A percentile compares a stretch with the other conserved stretches of the same genome.
Conservation (phyloP, 2,113 vertebrate genomes). For the Oryzias celebensis region DNA sequence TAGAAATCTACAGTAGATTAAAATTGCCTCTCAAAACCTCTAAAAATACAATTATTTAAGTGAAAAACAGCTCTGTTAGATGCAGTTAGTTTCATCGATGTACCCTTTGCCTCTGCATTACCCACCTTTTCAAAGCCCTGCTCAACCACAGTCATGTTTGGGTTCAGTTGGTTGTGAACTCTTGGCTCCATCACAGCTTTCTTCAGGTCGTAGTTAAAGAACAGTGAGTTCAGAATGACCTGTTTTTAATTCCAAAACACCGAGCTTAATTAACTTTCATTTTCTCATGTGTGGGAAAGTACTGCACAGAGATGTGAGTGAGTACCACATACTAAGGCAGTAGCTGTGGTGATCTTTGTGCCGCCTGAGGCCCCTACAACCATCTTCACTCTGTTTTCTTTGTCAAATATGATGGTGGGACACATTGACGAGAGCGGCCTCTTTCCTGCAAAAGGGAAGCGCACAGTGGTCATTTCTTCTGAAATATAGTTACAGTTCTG, state of each 20-base stretch:
- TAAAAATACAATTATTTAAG: not conserved
- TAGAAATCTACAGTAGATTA: too few relatives aligned
- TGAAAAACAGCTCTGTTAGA: not conserved
- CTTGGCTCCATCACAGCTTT: conserved; percentile 85
- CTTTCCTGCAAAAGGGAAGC: conserved; percentile 81
- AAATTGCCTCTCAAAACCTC: too few relatives aligned
- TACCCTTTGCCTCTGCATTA: not conserved
- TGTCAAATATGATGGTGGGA: conserved; percentile 86
- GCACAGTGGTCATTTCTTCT: conserved; percentile 4
- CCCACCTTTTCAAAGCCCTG: conserved; percentile 74
- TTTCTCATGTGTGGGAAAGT: not conserved
- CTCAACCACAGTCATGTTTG: conserved; percentile 83
- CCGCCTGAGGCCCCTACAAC: conserved; percentile 93
- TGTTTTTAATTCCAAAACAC: conserved; percentile 50
- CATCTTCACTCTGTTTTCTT: conserved; percentile 85
- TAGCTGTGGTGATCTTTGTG: conserved; percentile 92
- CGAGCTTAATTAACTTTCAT: not conserved
- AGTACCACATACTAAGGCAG: conserved; percentile 81
- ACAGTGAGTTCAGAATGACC: conserved; percentile 88
- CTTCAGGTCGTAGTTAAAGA: conserved; percentile 90
- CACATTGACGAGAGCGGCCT: conserved; percentile 93
- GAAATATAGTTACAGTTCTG: not conserved
- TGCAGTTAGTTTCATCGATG: not conserved
- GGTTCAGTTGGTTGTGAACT: conserved; percentile 90
- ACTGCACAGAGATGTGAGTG: not conserved